A percentile compares a stretch with the other conserved stretches of the same genome.
phyloP scores from a whole-genome alignment of 2,888 invertebrate genomes.

The Notocelia uddmanniana region DNA sequence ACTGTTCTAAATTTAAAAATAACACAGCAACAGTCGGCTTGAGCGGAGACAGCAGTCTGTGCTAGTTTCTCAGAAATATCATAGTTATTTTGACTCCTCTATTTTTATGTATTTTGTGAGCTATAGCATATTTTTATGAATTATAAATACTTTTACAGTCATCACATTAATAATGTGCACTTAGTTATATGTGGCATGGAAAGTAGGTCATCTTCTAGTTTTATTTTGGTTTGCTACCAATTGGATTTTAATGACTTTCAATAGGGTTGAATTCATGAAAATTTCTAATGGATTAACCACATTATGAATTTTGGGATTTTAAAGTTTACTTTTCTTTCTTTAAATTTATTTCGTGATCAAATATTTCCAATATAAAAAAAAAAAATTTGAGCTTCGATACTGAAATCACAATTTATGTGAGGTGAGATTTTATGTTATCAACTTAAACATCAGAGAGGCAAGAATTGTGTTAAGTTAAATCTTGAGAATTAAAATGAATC shows the following conservation, averaged over 20 bases:
- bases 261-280: background rate
- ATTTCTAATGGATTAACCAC: background rate
- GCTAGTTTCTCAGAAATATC: constrained; percentile 67
- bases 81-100: constrained; percentile 67
- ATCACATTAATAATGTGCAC: constrained; percentile 24
- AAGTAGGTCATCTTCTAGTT: constrained; percentile 22
- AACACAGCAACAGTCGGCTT: constrained; percentile 59
- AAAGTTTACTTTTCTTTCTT: background rate
- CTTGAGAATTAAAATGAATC: no score
- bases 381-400: no score
- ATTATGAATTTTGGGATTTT: background rate
- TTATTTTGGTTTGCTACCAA: constrained; percentile 49
- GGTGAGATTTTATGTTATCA: no score
- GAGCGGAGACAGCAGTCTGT: constrained; percentile 64
- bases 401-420: no score
- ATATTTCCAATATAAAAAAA: background rate
- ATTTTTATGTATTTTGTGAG: constrained; percentile 60
- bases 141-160: constrained; percentile 28
- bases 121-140: constrained; percentile 38
- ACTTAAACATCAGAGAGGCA: background rate
- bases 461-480: no score
- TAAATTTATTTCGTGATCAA: background rate
- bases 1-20: constrained; percentile 75
- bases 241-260: background rate
- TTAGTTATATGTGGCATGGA: constrained; percentile 19